A percentile compares a stretch with the other conserved stretches of the same genome.
phyloP scores from a whole-genome alignment of 2,113 vertebrate genomes.

The Myotis brandtii region DNA sequence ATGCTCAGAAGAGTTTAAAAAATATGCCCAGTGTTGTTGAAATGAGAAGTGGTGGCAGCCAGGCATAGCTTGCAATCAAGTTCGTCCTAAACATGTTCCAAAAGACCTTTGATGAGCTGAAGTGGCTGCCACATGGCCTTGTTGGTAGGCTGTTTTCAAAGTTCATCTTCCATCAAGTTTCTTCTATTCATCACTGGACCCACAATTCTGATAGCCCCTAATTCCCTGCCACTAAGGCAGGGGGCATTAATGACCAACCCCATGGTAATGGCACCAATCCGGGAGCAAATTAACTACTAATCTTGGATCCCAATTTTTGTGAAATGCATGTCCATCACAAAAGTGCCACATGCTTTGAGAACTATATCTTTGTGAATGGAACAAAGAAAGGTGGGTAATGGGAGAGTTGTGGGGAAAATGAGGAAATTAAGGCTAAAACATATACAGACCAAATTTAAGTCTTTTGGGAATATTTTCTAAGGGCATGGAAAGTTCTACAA shows the following conservation, averaged over 20 bases:
- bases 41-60: slow-evolving; percentile 66
- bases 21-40: slow-evolving; percentile 76
- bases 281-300: not conserved
- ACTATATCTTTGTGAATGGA: not conserved
- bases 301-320: not conserved
- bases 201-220: not conserved
- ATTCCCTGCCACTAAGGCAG: not conserved
- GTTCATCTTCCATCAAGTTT: slow-evolving; percentile 15
- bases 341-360: not conserved
- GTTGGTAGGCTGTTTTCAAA: slow-evolving; percentile 29
- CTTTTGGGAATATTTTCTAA: not conserved
- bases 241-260: not conserved
- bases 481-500: not conserved
- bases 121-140: slow-evolving; percentile 53
- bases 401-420: not conserved
- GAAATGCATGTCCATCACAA: not conserved
- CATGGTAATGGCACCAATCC: not conserved
- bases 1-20: slow-evolving; percentile 77
- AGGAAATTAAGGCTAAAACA: not conserved
- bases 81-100: slow-evolving; percentile 70
- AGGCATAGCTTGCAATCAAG: slow-evolving; percentile 79
- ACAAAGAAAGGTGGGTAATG: not conserved
- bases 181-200: not conserved
- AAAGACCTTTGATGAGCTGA: slow-evolving; percentile 47
- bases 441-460: not conserved